Evolutionary conservation across 2,888 invertebrate genomes (phyloP).

Genomic region (Pherbina coryleti): DNA sequence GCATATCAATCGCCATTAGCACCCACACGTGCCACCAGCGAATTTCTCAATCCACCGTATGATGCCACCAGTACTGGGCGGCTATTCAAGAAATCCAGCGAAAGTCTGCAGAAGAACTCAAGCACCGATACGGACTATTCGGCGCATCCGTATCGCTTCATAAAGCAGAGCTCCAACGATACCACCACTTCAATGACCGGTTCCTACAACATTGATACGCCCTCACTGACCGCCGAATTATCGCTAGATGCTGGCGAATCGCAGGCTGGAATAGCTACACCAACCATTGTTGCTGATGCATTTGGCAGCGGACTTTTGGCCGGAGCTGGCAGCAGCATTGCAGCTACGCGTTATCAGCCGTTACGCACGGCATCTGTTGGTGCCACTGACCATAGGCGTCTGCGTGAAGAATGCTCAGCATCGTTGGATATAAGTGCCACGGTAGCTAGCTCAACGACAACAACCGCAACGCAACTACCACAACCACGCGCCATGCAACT

Average conservation of each 20-base stretch:
- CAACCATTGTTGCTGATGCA: slow-evolving; percentile 21
- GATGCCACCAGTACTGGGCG: slow-evolving; percentile 57
- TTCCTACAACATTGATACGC: slow-evolving; percentile 69
- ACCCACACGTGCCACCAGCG: slow-evolving; percentile 64
- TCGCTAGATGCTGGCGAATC: slow-evolving; percentile 66
- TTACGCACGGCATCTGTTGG: slow-evolving; percentile 66
- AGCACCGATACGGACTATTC: slow-evolving; percentile 70
- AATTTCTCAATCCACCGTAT: slow-evolving; percentile 65
- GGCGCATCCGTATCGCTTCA: slow-evolving; percentile 68
- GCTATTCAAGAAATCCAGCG: slow-evolving; percentile 68
- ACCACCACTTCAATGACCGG: slow-evolving; percentile 70
- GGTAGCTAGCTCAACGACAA: neutral
- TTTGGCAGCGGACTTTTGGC: slow-evolving; percentile 31
- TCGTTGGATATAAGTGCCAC: slow-evolving; percentile 55
- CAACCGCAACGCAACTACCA: slow-evolving; percentile 56
- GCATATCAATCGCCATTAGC: slow-evolving; percentile 60
- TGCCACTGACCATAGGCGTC: slow-evolving; percentile 56
- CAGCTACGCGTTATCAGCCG: slow-evolving; percentile 60
- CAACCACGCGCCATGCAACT: slow-evolving; percentile 65
- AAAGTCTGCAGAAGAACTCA: slow-evolving; percentile 69
- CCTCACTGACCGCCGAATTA: slow-evolving; percentile 66
- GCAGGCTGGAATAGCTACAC: slow-evolving; percentile 42
- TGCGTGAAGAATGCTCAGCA: slow-evolving; percentile 52
- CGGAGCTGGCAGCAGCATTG: neutral
- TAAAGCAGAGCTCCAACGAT: slow-evolving; percentile 70